Conservation (phyloP, 2,113 vertebrate species). For the Leucopsar rothschildi region DNA sequence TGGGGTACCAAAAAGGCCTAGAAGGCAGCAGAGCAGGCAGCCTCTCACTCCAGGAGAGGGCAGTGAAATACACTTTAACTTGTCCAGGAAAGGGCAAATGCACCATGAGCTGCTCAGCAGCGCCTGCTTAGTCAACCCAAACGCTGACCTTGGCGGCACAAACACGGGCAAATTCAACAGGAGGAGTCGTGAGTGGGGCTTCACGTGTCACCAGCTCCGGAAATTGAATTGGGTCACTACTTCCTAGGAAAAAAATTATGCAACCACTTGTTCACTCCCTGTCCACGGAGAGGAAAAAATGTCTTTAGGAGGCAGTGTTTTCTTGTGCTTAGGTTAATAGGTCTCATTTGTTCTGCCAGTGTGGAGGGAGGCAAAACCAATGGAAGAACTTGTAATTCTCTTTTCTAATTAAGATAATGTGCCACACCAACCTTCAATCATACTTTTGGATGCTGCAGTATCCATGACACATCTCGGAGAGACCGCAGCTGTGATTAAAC, state of each 20-base stretch:
- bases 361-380: constrained; percentile 3
- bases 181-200: background rate
- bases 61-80: background rate
- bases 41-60: constrained; percentile 10
- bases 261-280: background rate
- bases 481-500: constrained; percentile 1
- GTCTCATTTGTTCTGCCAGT: constrained; percentile 18
- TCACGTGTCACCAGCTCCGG: rapidly evolving
- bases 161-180: background rate
- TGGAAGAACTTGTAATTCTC: constrained; percentile 18
- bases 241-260: background rate
- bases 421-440: background rate
- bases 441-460: constrained; percentile 6
- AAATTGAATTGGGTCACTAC: background rate
- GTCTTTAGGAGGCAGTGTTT: background rate
- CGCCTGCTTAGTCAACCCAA: background rate
- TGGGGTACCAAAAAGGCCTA: background rate
- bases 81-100: background rate
- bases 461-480: background rate
- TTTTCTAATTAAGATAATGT: constrained; percentile 42
- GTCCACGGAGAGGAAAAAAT: background rate
- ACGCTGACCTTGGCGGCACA: background rate
- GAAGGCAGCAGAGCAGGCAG: background rate
- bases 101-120: background rate
- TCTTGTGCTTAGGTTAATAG: background rate